These are phyloP conservation scores for Lepidocyrtinus sp. DNA, from an alignment of 2,888 invertebrate genomes.

Conservation along the genomic window DNA sequence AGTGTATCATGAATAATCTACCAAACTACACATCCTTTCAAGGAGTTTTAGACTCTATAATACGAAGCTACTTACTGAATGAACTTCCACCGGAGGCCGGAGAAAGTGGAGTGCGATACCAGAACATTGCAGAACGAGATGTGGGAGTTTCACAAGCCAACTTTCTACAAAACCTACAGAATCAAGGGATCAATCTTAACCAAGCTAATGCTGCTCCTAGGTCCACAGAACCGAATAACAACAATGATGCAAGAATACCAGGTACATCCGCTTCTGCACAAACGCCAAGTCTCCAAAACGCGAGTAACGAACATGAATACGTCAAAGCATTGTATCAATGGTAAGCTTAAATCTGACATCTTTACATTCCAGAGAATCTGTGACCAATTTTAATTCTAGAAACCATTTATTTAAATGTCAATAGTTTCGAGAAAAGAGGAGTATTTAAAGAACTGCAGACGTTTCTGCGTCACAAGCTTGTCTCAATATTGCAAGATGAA, in stretches of 20 bases:
- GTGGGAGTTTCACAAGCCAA: slow-evolving; percentile 21
- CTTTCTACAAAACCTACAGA: slow-evolving; percentile 9
- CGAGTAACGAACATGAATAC: slow-evolving; percentile 47
- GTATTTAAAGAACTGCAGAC: slow-evolving; percentile 65
- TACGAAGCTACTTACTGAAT: slow-evolving; percentile 42
- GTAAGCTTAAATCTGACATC: slow-evolving; percentile 15
- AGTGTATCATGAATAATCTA: neutral
- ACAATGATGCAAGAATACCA: slow-evolving; percentile 23
- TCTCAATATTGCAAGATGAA: slow-evolving; percentile 63
- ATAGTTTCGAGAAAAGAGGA: slow-evolving; percentile 65
- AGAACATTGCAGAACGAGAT: slow-evolving; percentile 32
- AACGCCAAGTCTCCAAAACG: neutral
- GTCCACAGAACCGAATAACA: slow-evolving; percentile 4
- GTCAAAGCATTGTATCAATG: slow-evolving; percentile 54
- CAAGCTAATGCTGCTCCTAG: neutral
- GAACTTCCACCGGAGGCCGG: slow-evolving; percentile 43
- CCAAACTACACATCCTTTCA: slow-evolving; percentile 30
- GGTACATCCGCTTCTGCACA: slow-evolving; percentile 12
- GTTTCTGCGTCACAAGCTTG: slow-evolving; percentile 65
- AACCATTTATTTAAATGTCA: no score
- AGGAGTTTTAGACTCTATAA: slow-evolving; percentile 43
- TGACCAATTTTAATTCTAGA: neutral
- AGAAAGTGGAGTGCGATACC: slow-evolving; percentile 6
- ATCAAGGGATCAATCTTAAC: neutral
- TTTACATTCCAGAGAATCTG: neutral